Percentiles rank a stretch among this genome's conserved stretches.
phyloP scores from a whole-genome alignment of 2,888 invertebrate species.

The Penaeus monodon region DNA sequence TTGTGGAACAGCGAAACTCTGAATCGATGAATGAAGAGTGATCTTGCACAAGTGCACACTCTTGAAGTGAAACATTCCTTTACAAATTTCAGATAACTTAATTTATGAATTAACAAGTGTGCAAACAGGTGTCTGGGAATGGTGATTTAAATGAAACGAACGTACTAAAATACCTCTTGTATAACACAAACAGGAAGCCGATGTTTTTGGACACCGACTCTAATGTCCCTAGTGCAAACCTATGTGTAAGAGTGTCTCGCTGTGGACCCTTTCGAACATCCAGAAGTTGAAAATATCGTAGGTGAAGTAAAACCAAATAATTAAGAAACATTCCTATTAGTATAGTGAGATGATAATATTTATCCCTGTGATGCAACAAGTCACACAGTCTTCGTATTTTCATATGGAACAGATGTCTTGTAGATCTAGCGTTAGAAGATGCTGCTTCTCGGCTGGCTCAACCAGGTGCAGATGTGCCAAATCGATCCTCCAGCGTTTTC shows the following conservation, averaged over 20 bases:
- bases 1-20: no score
- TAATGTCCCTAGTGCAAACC: no score
- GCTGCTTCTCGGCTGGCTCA: background rate
- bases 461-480: constrained; percentile 44
- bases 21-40: no score
- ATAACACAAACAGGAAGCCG: no score
- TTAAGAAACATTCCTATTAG: constrained; percentile 46
- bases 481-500: constrained; percentile 13
- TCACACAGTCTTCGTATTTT: background rate
- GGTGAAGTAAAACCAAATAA: constrained; percentile 42
- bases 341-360: constrained; percentile 17
- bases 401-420: background rate
- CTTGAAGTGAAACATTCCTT: no score
- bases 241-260: background rate
- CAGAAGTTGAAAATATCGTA: background rate
- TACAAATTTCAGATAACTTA: no score
- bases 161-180: no score
- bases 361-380: constrained; percentile 24
- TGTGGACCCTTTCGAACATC: background rate
- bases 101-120: no score
- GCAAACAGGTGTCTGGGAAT: no score
- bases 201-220: no score
- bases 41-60: no score
- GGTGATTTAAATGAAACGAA: no score
- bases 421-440: background rate